Conservation (phyloP, 2,113 vertebrate genomes). For the Agapornis roseicollis region DNA sequence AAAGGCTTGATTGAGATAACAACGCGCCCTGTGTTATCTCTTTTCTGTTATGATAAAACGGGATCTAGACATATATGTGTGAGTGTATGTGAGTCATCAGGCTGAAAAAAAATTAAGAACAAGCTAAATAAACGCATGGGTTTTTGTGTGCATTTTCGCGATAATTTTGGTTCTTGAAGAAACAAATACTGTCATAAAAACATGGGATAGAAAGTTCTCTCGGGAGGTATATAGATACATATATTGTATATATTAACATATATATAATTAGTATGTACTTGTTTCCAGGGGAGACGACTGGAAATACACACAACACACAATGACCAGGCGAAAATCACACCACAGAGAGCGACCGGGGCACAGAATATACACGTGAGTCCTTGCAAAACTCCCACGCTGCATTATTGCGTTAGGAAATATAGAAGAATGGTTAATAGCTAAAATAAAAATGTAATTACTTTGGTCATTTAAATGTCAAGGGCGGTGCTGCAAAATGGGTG, state of each 20-base stretch:
- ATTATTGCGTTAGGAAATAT: not conserved
- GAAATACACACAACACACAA: slow-evolving; percentile 9
- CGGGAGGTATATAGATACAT: not conserved
- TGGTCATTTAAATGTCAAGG: not conserved
- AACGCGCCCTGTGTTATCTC: slow-evolving; percentile 9
- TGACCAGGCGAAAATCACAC: slow-evolving; percentile 7
- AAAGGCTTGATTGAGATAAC: not conserved
- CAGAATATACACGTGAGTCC: not conserved
- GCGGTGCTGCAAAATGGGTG: not conserved
- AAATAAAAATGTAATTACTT: slow-evolving; percentile 26
- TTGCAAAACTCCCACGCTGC: slow-evolving; percentile 17
- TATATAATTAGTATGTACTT: slow-evolving; percentile 27
- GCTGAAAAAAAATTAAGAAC: not conserved
- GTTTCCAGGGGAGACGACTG: slow-evolving; percentile 14
- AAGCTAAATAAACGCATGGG: not conserved
- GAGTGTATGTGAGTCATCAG: not conserved
- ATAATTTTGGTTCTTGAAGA: not conserved
- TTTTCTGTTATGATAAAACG: slow-evolving; percentile 48
- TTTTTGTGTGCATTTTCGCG: not conserved
- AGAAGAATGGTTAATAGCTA: not conserved
- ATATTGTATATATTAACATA: not conserved
- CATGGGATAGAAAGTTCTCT: not conserved
- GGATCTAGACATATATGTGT: not conserved
- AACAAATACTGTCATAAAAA: not conserved
- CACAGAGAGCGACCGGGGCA: not conserved